phyloP scores from a whole-genome alignment of 2,888 invertebrate genomes.

The Ophion ellenae region DNA sequence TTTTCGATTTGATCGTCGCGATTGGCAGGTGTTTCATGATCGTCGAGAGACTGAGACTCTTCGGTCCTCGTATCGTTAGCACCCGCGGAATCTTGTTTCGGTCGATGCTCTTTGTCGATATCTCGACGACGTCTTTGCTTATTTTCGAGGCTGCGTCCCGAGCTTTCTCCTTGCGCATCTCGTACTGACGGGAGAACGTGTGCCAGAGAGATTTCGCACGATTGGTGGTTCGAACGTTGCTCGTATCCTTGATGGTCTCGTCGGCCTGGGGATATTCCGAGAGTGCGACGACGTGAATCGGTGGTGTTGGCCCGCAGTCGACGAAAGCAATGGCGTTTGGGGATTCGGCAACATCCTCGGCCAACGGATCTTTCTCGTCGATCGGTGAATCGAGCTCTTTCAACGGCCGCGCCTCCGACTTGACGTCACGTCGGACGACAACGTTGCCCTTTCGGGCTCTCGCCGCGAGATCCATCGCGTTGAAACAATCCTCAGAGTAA shows the following conservation, averaged over 20 bases:
- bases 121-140: slow-evolving; percentile 30
- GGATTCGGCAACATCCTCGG: slow-evolving; percentile 69
- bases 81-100: slow-evolving; percentile 68
- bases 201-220: slow-evolving; percentile 46
- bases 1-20: slow-evolving; percentile 71
- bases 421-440: background rate
- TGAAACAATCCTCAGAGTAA: slow-evolving; percentile 63
- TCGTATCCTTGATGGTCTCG: background rate
- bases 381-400: background rate
- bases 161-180: slow-evolving; percentile 28
- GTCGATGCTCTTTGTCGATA: slow-evolving; percentile 28
- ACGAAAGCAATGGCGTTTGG: slow-evolving; percentile 76
- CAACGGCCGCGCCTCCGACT: background rate
- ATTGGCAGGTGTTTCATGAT: slow-evolving; percentile 75
- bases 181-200: slow-evolving; percentile 48
- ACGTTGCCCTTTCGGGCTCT: slow-evolving; percentile 25
- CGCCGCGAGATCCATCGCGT: slow-evolving; percentile 14
- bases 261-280: slow-evolving; percentile 16
- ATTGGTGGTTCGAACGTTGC: background rate
- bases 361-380: slow-evolving; percentile 57
- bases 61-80: slow-evolving; percentile 72
- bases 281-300: background rate
- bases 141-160: background rate
- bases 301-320: slow-evolving; percentile 75
- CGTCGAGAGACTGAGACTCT: slow-evolving; percentile 71